phyloP scores from a whole-genome alignment of 2,113 vertebrate species.

The Indicator indicator region DNA sequence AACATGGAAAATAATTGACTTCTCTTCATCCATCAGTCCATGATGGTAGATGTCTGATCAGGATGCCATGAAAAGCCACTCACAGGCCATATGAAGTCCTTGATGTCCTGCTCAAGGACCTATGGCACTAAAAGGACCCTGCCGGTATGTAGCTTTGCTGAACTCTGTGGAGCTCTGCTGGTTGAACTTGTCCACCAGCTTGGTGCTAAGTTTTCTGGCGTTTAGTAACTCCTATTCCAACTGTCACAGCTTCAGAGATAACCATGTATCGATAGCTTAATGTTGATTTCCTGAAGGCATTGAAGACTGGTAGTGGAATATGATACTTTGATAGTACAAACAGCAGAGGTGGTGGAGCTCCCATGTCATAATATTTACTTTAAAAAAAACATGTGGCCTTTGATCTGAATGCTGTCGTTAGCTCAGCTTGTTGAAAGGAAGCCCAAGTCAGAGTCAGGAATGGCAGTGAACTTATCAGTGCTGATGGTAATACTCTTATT shows the following conservation, averaged over 20 bases:
- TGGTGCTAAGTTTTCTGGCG: not conserved
- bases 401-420: constrained; percentile 14
- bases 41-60: not conserved
- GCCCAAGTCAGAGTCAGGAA: not conserved
- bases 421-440: not conserved
- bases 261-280: not conserved
- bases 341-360: constrained; percentile 17
- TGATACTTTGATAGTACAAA: not conserved
- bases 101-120: not conserved
- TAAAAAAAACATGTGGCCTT: constrained; percentile 36
- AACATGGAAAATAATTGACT: not conserved
- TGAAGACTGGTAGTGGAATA: not conserved
- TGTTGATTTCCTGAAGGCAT: constrained; percentile 17
- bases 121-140: not conserved
- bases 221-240: not conserved
- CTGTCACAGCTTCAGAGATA: not conserved
- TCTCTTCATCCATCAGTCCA: not conserved
- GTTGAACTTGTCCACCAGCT: not conserved
- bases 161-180: not conserved
- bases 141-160: not conserved
- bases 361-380: constrained; percentile 54
- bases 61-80: not conserved
- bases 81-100: fast-evolving
- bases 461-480: not conserved
- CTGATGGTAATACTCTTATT: not conserved